Evolutionary conservation across 2,888 invertebrate genomes (phyloP).

Genomic region (Polyploca ridens): DNA sequence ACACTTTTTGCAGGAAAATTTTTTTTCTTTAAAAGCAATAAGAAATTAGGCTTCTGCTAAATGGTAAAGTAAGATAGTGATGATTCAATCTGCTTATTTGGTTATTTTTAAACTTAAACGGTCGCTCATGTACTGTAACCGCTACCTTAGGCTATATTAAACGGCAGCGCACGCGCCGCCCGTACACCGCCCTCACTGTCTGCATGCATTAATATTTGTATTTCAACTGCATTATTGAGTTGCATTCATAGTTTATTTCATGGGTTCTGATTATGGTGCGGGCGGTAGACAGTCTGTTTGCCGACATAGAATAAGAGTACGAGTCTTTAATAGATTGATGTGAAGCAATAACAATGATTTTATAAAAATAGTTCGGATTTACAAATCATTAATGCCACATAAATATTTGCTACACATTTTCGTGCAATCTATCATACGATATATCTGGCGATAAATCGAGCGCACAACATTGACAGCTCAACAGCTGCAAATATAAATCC

Average conservation of each 20-base stretch:
- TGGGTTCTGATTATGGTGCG: constrained; percentile 35
- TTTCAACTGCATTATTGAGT: constrained; percentile 53
- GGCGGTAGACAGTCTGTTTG: constrained; percentile 28
- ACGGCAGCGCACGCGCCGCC: constrained; percentile 45
- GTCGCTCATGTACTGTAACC: constrained; percentile 23
- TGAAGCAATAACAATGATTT: too few relatives aligned
- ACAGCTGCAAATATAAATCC: not conserved
- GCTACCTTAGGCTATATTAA: constrained; percentile 40
- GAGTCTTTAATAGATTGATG: too few relatives aligned
- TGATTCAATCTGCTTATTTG: not conserved
- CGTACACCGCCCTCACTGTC: constrained; percentile 46
- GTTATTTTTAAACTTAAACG: constrained; percentile 18
- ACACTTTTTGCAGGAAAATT: not conserved
- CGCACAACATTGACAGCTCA: not conserved
- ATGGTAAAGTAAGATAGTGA: not conserved
- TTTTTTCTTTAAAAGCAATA: constrained; percentile 4
- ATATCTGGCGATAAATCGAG: not conserved
- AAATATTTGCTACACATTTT: too few relatives aligned
- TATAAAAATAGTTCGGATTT: too few relatives aligned
- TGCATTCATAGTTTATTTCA: constrained; percentile 47
- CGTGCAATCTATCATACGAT: not conserved
- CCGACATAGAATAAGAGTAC: not conserved
- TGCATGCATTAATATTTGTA: constrained; percentile 52
- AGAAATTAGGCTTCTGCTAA: not conserved
- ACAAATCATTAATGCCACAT: too few relatives aligned